Percentiles rank a stretch among this genome's conserved stretches.
These are phyloP conservation scores for Spodoptera frugiperda DNA, from an alignment of 1,140 invertebrate genomes.

Conservation along the genomic window DNA sequence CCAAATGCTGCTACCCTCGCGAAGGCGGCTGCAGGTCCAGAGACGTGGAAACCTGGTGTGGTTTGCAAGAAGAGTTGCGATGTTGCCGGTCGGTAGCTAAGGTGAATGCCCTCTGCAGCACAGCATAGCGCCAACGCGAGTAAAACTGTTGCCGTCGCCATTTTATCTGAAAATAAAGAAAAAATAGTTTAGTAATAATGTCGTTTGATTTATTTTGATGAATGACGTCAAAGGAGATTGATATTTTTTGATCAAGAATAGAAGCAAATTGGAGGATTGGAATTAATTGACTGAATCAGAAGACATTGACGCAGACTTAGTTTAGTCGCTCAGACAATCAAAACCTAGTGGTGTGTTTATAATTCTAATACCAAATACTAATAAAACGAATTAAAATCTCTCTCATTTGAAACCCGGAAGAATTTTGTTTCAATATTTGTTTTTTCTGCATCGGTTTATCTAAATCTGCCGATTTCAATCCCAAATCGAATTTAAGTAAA, in stretches of 20 bases:
- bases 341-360: too few relatives aligned
- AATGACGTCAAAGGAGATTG: neutral
- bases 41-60: conserved; percentile 41
- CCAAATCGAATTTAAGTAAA: conserved; percentile 30
- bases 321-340: too few relatives aligned
- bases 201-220: neutral
- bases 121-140: conserved; percentile 37
- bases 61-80: conserved; percentile 43
- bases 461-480: conserved; percentile 9
- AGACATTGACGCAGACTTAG: too few relatives aligned
- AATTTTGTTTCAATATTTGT: neutral
- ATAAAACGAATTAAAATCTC: neutral
- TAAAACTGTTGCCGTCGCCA: conserved; percentile 28
- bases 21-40: conserved; percentile 43
- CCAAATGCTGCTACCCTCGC: conserved; percentile 45
- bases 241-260: too few relatives aligned
- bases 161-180: conserved; percentile 50
- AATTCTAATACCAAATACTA: too few relatives aligned
- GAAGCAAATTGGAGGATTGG: too few relatives aligned
- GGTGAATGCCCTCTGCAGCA: conserved; percentile 39
- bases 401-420: neutral
- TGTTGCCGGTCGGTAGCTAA: conserved; percentile 30
- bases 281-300: too few relatives aligned
- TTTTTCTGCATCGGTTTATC: neutral
- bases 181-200: neutral